These are phyloP conservation scores for Ceratina calcarata DNA, from an alignment of 1,140 invertebrate species.

Conservation along the genomic window DNA sequence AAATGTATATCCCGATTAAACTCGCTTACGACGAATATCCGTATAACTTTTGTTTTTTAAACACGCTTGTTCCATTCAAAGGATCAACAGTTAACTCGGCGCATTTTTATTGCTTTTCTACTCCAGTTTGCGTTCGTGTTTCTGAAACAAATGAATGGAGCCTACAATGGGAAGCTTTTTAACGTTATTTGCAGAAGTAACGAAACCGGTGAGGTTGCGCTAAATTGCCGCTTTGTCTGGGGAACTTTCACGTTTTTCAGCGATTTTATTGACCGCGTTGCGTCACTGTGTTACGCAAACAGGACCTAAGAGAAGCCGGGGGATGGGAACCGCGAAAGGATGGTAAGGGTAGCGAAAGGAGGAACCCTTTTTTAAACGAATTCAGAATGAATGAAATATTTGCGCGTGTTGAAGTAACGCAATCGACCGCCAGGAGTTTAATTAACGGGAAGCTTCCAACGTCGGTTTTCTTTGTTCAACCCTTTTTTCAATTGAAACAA, in stretches of 20 bases:
- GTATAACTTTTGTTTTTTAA: neutral
- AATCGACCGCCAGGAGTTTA: neutral
- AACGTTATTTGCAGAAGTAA: slow-evolving; percentile 21
- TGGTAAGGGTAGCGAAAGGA: no score
- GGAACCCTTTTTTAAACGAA: neutral
- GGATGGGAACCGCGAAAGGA: neutral
- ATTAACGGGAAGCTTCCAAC: slow-evolving; percentile 14
- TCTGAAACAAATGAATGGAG: neutral
- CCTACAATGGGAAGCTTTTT: neutral
- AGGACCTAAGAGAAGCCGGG: neutral
- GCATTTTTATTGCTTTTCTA: no score
- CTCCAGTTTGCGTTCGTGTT: neutral
- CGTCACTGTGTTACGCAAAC: slow-evolving; percentile 12
- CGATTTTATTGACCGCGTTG: slow-evolving; percentile 34
- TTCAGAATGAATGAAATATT: slow-evolving; percentile 24
- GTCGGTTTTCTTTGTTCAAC: neutral
- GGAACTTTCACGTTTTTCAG: slow-evolving; percentile 5
- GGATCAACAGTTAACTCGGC: neutral
- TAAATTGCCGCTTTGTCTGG: slow-evolving; percentile 24
- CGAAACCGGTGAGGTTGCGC: neutral
- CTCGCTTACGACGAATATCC: neutral
- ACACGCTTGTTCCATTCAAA: no score
- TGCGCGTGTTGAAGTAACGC: neutral
- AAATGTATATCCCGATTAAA: neutral
- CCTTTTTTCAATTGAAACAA: neutral